Base-by-base conservation (phyloP, 2,113 vertebrate species). In the Engystomops pustulosus region DNA sequence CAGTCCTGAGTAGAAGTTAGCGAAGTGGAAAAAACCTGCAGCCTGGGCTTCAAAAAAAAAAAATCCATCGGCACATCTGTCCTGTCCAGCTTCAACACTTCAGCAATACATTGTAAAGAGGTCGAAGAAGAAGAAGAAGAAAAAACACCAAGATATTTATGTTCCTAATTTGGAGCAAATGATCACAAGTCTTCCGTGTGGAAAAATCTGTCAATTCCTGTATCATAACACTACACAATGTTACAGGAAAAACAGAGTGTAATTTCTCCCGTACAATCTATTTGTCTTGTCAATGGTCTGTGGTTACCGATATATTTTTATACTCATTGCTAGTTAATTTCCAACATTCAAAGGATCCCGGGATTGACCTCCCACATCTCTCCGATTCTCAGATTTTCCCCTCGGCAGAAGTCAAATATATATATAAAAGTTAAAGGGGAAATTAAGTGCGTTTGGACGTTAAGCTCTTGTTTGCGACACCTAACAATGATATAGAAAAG, bases 281-380 rank as follows among this genome's bases (percentile, higher is more conserved):
- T 83, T 83, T 75, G 81, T 83, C 81, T 76, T 74, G 81, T 76
- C 70, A 36, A 65, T 62, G 81, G 14, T 75, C 23, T 83, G 58
- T 58, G 80, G 80, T 70, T 81, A 71, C 80, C 80, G 17, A 72
- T 81, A 70, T 83, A 83, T 74, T 76, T 82, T 49, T 83, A 23
- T 75, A 55, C 45, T 72, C 81, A 62, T 83, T 60, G 81, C 70
- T 27, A 44, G 47, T 83, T 74, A 62, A 41, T 83, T 83, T 76
- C 81, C 81, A 83, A 47, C 74, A 34, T 76, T 76, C 44, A n/a
- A n/a, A n/a, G 49, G 69, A 70, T 74, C 62, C 70, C 3, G 70
- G 38, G 71, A 51, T 65, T 83, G 58, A 83, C 81, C 81, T 83
- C 70, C 81, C 55, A 83, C 70, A 49, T 41, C 65, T 41, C 69